Evolutionary conservation across 2,113 vertebrate species (phyloP).

Genomic region (Cisticola juncidis): DNA sequence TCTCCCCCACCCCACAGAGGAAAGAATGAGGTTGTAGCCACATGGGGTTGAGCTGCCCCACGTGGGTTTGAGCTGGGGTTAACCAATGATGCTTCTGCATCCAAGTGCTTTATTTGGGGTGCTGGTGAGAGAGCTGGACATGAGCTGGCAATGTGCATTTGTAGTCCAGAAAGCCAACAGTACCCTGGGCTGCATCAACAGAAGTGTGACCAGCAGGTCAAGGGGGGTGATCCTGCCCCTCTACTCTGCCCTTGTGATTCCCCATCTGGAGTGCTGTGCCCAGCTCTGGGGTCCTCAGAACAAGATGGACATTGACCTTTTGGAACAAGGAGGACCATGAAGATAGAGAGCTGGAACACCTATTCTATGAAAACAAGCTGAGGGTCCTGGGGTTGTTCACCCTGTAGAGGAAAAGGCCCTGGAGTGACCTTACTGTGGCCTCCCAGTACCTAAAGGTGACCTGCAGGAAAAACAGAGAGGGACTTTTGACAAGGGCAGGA

Average conservation of each 20-base stretch:
- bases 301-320: fast-evolving
- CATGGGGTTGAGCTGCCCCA: fast-evolving
- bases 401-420: neutral
- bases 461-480: neutral
- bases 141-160: neutral
- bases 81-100: neutral
- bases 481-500: neutral
- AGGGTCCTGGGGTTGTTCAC: neutral
- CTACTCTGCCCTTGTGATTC: neutral
- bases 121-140: neutral
- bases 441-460: neutral
- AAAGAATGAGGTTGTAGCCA: neutral
- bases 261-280: neutral
- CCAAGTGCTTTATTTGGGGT: neutral
- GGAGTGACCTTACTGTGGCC: neutral
- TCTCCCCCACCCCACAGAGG: neutral
- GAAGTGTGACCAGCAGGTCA: neutral
- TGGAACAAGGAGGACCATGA: neutral
- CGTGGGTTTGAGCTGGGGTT: neutral
- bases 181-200: neutral
- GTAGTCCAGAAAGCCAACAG: neutral
- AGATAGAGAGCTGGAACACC: neutral
- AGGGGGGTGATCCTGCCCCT: neutral
- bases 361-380: neutral
- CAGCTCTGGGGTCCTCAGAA: neutral